Percentiles rank a stretch among this genome's conserved stretches.
Evolutionary conservation across 2,113 vertebrate species (phyloP).

Genomic region (Henicopernis longicauda): DNA sequence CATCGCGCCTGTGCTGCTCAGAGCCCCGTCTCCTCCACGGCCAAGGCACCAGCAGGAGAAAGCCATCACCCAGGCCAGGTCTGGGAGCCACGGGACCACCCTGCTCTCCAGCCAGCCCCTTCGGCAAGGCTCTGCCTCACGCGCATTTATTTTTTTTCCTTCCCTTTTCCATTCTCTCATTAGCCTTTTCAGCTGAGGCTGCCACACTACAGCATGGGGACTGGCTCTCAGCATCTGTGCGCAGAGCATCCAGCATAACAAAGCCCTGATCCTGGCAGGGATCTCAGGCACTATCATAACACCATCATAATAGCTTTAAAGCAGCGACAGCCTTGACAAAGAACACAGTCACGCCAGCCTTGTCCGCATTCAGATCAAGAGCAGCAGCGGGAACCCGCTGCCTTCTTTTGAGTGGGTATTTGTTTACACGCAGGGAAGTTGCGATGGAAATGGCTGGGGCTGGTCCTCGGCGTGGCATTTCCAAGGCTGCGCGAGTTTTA

Average conservation of each 20-base stretch:
- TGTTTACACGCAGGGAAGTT: not conserved
- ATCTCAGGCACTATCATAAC: not conserved
- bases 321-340: not conserved
- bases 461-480: not conserved
- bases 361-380: not conserved
- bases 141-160: not conserved
- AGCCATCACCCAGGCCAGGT: not conserved
- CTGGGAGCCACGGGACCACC: not conserved
- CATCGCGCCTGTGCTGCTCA: accelerated
- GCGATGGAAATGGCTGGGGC: not conserved
- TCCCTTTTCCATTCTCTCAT: not conserved
- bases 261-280: not conserved
- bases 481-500: too few species aligned
- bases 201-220: accelerated
- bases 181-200: not conserved
- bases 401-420: not conserved
- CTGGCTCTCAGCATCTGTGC: not conserved
- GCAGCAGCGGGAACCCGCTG: not conserved
- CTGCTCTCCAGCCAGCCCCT: not conserved
- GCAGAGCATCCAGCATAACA: not conserved
- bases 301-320: not conserved
- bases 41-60: not conserved
- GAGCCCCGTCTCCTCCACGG: not conserved
- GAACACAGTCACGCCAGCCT: not conserved
- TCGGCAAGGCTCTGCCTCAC: not conserved